These are phyloP conservation scores for Gryllus longicercus DNA, from an alignment of 2,888 invertebrate species.

Conservation along the genomic window DNA sequence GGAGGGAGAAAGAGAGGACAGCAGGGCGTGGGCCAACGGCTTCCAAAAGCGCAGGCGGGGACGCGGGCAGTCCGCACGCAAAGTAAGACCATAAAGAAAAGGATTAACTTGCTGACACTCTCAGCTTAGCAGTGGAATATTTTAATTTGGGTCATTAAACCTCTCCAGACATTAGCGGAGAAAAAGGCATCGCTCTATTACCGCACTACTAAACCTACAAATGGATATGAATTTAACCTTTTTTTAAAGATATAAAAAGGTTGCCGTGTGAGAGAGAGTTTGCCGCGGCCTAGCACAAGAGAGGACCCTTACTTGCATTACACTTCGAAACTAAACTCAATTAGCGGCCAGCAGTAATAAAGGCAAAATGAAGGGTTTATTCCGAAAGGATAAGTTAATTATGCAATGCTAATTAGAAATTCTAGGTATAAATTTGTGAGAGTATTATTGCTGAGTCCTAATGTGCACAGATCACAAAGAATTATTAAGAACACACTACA, in stretches of 20 bases:
- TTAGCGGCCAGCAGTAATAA: not conserved
- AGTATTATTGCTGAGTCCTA: not conserved
- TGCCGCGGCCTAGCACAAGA: not conserved
- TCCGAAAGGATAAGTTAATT: not conserved
- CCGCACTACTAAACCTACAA: not conserved
- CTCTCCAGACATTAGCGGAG: slow-evolving; percentile 17
- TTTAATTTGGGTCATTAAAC: slow-evolving; percentile 17
- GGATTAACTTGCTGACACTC: slow-evolving; percentile 17
- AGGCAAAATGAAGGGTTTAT: slow-evolving; percentile 1
- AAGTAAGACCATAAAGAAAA: slow-evolving; percentile 8
- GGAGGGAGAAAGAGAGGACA: not conserved
- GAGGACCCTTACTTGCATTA: not conserved
- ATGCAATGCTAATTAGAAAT: slow-evolving; percentile 2
- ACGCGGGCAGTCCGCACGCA: not conserved
- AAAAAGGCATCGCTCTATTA: slow-evolving; percentile 11
- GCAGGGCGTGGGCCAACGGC: not conserved
- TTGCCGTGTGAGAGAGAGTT: not conserved
- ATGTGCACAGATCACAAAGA: slow-evolving; percentile 9
- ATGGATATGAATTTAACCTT: slow-evolving; percentile 8
- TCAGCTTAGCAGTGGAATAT: slow-evolving; percentile 7
- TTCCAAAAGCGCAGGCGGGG: not conserved
- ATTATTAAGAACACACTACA: not conserved
- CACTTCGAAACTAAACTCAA: not conserved
- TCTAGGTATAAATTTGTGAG: slow-evolving; percentile 17
- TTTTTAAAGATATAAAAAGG: not conserved